A percentile compares a stretch with the other conserved stretches of the same genome.
Evolutionary conservation across 2,113 vertebrate species (phyloP).

Genomic region (Hyaena hyaena): DNA sequence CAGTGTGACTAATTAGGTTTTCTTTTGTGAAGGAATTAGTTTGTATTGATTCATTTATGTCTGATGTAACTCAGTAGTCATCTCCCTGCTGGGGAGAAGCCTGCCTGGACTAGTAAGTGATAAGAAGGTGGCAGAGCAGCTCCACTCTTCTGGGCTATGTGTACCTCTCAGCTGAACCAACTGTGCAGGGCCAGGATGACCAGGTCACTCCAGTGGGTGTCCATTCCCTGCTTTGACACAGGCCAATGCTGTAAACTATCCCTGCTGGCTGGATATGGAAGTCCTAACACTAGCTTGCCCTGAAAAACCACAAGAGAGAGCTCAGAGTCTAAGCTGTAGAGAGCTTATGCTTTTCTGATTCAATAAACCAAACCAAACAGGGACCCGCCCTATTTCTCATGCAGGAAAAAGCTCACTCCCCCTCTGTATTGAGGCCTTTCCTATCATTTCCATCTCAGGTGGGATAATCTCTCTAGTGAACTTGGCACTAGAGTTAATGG

Average conservation of each 20-base stretch:
- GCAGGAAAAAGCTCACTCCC: background rate
- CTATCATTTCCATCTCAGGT: background rate
- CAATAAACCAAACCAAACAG: conserved; percentile 3
- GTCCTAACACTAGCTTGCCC: background rate
- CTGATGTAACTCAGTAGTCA: conserved; percentile 61
- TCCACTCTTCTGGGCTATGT: background rate
- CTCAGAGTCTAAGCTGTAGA: background rate
- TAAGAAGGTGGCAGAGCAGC: background rate
- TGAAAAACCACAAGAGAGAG: background rate
- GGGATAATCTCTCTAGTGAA: background rate
- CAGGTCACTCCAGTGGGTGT: background rate
- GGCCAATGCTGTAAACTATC: background rate
- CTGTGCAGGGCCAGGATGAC: background rate
- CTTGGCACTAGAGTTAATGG: background rate
- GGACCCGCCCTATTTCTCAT: background rate
- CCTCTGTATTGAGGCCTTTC: background rate
- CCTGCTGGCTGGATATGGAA: background rate
- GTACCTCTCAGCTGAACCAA: background rate
- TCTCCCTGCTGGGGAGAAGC: background rate
- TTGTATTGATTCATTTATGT: conserved; percentile 75
- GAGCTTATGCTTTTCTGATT: background rate
- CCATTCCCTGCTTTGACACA: background rate
- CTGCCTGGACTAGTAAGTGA: conserved; percentile 66
- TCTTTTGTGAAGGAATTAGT: conserved; percentile 73
- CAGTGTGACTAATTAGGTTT: conserved; percentile 76